Base-by-base conservation (phyloP, 2,113 vertebrate genomes). In the Nycticorax nycticorax region DNA sequence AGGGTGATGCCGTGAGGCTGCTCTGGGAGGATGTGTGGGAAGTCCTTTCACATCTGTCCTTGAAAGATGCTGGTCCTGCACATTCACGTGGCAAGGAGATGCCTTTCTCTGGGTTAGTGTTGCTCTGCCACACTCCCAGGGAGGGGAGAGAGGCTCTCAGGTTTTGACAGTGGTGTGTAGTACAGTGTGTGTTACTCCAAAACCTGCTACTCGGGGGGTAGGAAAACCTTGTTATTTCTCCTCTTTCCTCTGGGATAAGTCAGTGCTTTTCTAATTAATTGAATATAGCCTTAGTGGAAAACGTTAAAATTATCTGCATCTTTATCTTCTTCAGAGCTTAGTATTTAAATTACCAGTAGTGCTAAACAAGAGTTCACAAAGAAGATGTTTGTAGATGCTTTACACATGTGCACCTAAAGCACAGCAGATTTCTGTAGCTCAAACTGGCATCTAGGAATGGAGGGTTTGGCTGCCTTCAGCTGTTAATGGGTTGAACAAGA, bases 181-280 rank as follows among this genome's bases (percentile, higher is more conserved):
- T 6, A 47, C 15, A 41, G 37, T 0, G 0, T 2, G 2, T 24
- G 45, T 26, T 63, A 56, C 48, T 43, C 33, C 35, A 8, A 59
- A 55, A 73, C 3, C 17, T 52, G 28, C 66, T 14, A 32, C 66
- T 6, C 1, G 1, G 3, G 3, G 18, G 4, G 5, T 14, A 48
- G 59, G 39, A 69, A 41, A 69, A 2, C 4, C 43, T 69, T 75
- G 8, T 12, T 55, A 22, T 56, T 87, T 50, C 41, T 81, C 19
- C 14, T 77, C 12, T 28, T 37, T 67, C 60, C 33, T 47, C 16
- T 82, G 85, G 56, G 47, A 35, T 50, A 66, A 56, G 37, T 21
- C 52, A 35, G 7, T 64, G 33, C 8, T 88, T 53, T 68, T 35
- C 62, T 47, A 75, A 85, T 56, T 71, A 75, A 88, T 56, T 81